Evolutionary conservation across 2,888 invertebrate genomes (phyloP).

Genomic region (Rosalia funebris): DNA sequence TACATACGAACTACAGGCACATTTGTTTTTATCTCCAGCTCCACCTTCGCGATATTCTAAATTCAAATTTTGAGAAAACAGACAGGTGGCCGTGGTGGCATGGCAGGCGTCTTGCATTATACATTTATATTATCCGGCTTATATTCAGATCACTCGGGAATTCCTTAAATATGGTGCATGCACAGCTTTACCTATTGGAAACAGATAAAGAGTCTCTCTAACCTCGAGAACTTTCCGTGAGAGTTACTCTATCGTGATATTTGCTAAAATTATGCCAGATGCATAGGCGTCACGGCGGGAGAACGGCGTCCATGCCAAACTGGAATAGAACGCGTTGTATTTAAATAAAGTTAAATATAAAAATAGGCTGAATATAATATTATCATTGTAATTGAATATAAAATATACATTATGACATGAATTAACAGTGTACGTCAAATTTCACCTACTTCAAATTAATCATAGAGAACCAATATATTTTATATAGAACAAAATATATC

Average conservation of each 20-base stretch:
- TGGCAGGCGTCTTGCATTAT: conserved; percentile 6
- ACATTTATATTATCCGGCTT: conserved; percentile 26
- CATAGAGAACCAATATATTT: too few species aligned
- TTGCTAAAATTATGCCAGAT: conserved; percentile 14
- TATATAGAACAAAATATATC: too few species aligned
- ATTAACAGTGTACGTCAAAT: too few species aligned
- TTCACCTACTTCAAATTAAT: too few species aligned
- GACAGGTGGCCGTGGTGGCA: conserved; percentile 17
- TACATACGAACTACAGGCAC: too few species aligned
- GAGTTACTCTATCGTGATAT: conserved; percentile 20
- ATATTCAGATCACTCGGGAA: conserved; percentile 10
- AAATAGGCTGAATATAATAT: too few species aligned
- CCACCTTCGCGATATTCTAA: neutral
- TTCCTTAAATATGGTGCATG: conserved; percentile 17
- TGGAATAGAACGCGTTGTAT: neutral
- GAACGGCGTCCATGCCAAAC: neutral
- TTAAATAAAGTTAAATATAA: too few species aligned
- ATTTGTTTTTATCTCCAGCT: neutral
- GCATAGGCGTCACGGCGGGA: conserved; percentile 8
- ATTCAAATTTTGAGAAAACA: conserved; percentile 21
- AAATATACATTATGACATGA: too few species aligned
- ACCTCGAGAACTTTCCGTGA: conserved; percentile 16
- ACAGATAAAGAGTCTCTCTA: conserved; percentile 17
- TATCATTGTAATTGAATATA: too few species aligned
- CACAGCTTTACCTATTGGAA: conserved; percentile 25